Evolutionary conservation across 23 tunicate genomes (phyloP), one percentile per base, ranked within the genome.

Genomic region (Diplosoma virens): DNA sequence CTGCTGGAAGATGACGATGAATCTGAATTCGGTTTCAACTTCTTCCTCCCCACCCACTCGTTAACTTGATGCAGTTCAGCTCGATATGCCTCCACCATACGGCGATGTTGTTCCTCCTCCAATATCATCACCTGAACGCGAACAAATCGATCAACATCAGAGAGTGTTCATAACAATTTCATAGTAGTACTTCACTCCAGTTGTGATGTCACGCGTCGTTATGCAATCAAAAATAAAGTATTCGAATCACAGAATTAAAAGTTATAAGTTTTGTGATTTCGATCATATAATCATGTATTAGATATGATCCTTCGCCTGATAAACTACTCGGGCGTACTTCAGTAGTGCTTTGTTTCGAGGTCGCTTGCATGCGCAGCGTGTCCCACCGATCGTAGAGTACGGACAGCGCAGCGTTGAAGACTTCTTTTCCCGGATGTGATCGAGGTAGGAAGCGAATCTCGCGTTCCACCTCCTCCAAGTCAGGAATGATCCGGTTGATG

Each of bases 61-160:
- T 76, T 79, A 29, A 90, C 82, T 32, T 79, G 59, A 18, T 86
- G 81, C 30, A 86, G 79, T 47, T 93, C 98, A 32, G 85, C 84
- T 64, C 59, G 70, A 68, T 93, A 93, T 32, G 88, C 98, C 46
- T 82, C 93, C 80, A 93, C 98, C 94, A 87, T 93, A 30, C 94
- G 66, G 7, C 87, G 64, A 59, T 93, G 79, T 33, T 87, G 94
- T 36, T 93, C 94, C 36, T 86, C 93, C 73, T 93, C 98, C 18
- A 93, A 67, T 27, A 86, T 93, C 60, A 73, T 71, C 45, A 93
- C 90, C 93, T 93, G 66, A 21, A n/a, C 20, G 16, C 16, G 22
- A 68, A 68, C 22, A 34, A 6, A 27, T 4, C 3, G n/a, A n/a
- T n/a, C n/a, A n/a, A n/a, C n/a, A n/a, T n/a, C n/a, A n/a, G n/a